phyloP scores from a whole-genome alignment of 1,140 invertebrate genomes.

The Platyscapa corneri region DNA sequence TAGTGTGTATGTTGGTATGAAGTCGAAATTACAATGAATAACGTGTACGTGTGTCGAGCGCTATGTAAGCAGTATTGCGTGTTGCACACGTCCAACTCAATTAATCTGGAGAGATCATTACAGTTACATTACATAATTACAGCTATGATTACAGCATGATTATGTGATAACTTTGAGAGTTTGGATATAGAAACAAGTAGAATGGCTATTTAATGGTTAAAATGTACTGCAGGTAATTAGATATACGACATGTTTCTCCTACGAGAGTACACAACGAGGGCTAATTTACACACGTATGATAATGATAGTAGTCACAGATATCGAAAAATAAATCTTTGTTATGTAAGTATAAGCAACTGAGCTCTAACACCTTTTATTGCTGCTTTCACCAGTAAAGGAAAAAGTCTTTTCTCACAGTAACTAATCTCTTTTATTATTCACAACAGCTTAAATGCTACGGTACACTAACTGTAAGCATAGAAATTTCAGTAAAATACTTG shows the following conservation, averaged over 20 bases:
- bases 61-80: conserved; percentile 37
- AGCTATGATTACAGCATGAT: conserved; percentile 43
- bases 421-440: not conserved
- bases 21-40: conserved; percentile 8
- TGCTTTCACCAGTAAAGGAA: conserved; percentile 9
- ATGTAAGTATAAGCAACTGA: conserved; percentile 35
- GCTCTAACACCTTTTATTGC: conserved; percentile 39
- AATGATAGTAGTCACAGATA: conserved; percentile 51
- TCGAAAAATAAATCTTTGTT: conserved; percentile 36
- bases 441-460: conserved; percentile 29
- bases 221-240: conserved; percentile 37
- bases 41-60: conserved; percentile 23
- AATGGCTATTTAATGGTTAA: conserved; percentile 27
- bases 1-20: too few species aligned
- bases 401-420: conserved; percentile 18
- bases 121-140: conserved; percentile 35
- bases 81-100: conserved; percentile 24
- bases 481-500: conserved; percentile 51
- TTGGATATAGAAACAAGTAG: conserved; percentile 30
- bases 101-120: conserved; percentile 35
- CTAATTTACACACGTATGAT: conserved; percentile 40
- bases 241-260: conserved; percentile 30
- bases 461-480: conserved; percentile 34
- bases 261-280: conserved; percentile 37
- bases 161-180: conserved; percentile 14